phyloP scores from a whole-genome alignment of 1,140 invertebrate genomes.

The Ctenoplectra terminalis region DNA sequence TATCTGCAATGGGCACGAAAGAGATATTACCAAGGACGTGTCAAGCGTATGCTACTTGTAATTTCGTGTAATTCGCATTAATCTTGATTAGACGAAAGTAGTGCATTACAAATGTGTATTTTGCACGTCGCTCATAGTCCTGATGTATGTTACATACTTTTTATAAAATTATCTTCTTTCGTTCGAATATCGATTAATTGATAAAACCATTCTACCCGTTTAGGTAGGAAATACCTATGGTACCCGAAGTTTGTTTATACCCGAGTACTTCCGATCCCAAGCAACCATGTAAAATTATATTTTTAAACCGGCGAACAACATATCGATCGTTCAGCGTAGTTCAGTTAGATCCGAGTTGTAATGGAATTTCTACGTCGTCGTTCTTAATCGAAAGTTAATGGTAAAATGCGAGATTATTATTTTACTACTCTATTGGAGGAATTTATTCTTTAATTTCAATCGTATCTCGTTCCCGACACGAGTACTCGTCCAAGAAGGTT shows the following conservation, averaged over 20 bases:
- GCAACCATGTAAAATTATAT: background rate
- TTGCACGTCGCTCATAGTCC: background rate
- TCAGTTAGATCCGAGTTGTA: background rate
- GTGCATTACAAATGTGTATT: background rate
- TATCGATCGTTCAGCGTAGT: background rate
- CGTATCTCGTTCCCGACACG: background rate
- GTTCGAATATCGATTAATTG: background rate
- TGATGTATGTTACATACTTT: no score
- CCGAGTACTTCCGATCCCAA: background rate
- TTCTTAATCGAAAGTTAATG: background rate
- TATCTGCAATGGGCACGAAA: slow-evolving; percentile 19
- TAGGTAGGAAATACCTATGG: background rate
- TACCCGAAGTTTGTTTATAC: background rate
- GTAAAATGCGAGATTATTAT: background rate
- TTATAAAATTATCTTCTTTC: no score
- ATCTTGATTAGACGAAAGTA: background rate
- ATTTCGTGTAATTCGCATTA: slow-evolving; percentile 41
- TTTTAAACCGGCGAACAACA: slow-evolving; percentile 5
- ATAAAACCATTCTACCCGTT: background rate
- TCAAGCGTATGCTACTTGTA: slow-evolving; percentile 14
- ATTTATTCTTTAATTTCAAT: slow-evolving; percentile 28
- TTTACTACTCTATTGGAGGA: background rate
- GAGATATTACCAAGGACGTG: slow-evolving; percentile 52
- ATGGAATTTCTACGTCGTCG: background rate
- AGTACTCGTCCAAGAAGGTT: background rate